Conservation (phyloP, 2,113 vertebrate genomes). For the Rostratula benghalensis region DNA sequence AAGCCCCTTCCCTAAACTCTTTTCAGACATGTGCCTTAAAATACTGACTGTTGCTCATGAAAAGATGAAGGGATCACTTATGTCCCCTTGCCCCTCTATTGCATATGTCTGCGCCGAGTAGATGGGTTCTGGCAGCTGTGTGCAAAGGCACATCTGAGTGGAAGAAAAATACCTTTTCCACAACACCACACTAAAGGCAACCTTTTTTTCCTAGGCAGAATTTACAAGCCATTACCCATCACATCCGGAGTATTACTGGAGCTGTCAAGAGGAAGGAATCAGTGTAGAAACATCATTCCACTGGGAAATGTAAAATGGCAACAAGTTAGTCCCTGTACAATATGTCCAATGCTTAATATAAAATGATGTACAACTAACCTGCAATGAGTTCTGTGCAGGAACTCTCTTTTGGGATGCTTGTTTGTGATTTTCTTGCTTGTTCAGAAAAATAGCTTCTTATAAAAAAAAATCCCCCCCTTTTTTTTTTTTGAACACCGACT, state of each 20-base stretch:
- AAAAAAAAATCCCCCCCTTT: background rate
- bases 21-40: background rate
- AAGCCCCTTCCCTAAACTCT: background rate
- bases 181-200: background rate
- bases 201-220: background rate
- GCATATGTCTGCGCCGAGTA: background rate
- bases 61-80: background rate
- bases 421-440: background rate
- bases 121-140: background rate
- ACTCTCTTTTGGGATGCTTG: background rate
- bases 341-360: conserved; percentile 22
- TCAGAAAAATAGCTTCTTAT: background rate
- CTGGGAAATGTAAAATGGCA: conserved; percentile 21
- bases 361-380: conserved; percentile 53
- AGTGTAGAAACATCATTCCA: background rate
- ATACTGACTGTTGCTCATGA: background rate
- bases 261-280: conserved; percentile 24
- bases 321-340: conserved; percentile 14
- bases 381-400: conserved; percentile 16
- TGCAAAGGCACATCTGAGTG: background rate
- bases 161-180: background rate
- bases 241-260: background rate
- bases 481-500: background rate
- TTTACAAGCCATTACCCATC: conserved; percentile 32
- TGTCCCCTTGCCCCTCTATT: background rate